Base-by-base conservation (phyloP, 1,140 invertebrate genomes). In the Drosophila ananassae region DNA sequence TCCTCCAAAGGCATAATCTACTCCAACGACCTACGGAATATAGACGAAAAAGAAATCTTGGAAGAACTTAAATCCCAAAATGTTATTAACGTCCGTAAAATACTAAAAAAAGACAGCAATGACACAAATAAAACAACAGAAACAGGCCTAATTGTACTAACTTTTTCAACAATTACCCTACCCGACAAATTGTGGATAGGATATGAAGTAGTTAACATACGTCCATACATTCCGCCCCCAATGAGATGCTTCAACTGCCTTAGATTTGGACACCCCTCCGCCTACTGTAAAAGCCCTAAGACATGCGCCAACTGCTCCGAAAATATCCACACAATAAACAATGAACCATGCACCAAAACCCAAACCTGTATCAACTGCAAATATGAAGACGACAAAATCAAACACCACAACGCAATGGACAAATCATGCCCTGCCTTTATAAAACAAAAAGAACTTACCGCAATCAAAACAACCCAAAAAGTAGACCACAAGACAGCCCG, bases 231-330 rank as follows among this genome's bases (percentile, higher is more conserved):
- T 9, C 51, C 30, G 21, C 51, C 30, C 28, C 30, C 51, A 21
- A 53, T 53, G 30, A 53, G 51, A 53, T 53, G 51, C 17, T 53
- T 34, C n/a, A 53, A 25, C 25, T 30, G 25, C 7, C 24, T 50
- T 4, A 50, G 47, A 50, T 25, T 50, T 50, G 47, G 24, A 52
- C 50, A 52, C 50, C 25, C 50, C 25, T 52, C 50, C 25, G n/a
- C 9, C 28, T 52, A 52, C 13, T 52, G 50, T 12, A 53, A 53
- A 21, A 53, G 50, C 8, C 13, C 30, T 17, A 52, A 52, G 32
- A 52, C 17, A 52, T 34, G 30, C 30, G 50, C 28, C 28, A n/a
- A 21, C 8, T 34, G 32, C 32, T 34, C 50, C n/a, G 50, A 52
- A 52, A 34, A 34, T 17, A 13, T n/a, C 3, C 48, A 51, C 48